Conservation (phyloP, 1,140 invertebrate species). For the Penaeus indicus region DNA sequence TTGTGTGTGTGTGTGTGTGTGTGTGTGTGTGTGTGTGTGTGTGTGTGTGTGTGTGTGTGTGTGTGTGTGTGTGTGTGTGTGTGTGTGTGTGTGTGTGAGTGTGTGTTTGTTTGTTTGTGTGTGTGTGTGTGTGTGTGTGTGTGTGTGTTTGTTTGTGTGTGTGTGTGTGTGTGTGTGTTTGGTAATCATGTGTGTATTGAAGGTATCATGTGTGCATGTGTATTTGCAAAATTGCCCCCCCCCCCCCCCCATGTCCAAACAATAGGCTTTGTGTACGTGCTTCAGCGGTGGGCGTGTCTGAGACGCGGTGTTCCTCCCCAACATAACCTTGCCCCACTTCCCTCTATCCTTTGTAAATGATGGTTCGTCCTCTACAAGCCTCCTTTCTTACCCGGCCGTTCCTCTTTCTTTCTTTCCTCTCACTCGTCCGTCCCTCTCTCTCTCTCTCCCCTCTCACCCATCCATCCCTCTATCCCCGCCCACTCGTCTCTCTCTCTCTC, state of each 20-base stretch:
- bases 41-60: constrained; percentile 12
- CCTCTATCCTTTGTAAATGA: neutral
- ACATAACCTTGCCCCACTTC: too few species aligned
- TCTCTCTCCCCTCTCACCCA: too few species aligned
- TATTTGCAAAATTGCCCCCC: neutral
- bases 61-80: neutral
- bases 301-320: too few species aligned
- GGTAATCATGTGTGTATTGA: neutral
- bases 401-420: too few species aligned
- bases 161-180: neutral
- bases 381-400: too few species aligned
- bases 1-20: neutral
- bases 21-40: too few species aligned
- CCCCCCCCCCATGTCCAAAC: neutral
- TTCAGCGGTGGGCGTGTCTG: too few species aligned
- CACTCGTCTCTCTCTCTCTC: too few species aligned
- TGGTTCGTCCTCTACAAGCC: too few species aligned
- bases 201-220: neutral
- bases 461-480: too few species aligned
- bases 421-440: too few species aligned
- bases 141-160: neutral
- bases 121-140: constrained; percentile 17
- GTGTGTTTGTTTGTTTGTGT: neutral
- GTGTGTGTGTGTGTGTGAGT: neutral
- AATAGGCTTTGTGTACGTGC: too few species aligned